Conservation (phyloP, 2,797 vertebrate species). For the Todus mexicanus region DNA sequence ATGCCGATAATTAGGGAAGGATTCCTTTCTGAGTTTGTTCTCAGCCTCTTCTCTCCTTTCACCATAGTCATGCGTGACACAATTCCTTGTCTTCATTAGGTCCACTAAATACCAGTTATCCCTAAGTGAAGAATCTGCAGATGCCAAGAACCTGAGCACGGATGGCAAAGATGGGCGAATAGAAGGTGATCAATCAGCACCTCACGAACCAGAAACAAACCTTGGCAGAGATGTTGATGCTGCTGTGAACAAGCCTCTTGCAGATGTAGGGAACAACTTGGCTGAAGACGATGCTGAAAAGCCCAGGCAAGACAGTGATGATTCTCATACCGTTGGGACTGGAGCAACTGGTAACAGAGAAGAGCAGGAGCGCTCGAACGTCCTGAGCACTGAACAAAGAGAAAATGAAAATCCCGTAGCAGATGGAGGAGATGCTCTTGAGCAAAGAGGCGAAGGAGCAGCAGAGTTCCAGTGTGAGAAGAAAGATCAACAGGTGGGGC, state of each 20-base stretch:
- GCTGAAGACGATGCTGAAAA: background rate
- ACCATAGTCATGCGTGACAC: background rate
- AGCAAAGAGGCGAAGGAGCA: background rate
- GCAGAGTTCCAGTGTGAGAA: background rate
- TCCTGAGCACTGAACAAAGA: background rate
- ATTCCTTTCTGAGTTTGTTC: background rate
- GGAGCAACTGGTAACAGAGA: background rate
- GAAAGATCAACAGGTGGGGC: background rate
- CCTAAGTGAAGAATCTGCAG: constrained; percentile 63
- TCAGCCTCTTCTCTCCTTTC: background rate
- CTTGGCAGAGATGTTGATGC: background rate
- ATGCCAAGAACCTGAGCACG: background rate
- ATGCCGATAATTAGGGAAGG: background rate
- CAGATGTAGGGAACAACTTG: background rate
- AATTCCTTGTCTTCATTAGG: constrained; percentile 40
- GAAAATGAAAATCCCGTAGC: background rate
- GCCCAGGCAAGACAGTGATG: background rate
- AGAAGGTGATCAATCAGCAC: background rate
- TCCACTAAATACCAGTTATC: constrained; percentile 84
- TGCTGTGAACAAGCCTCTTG: background rate
- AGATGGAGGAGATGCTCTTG: background rate
- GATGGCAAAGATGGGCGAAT: background rate
- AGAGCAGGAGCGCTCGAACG: background rate
- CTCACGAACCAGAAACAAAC: background rate
- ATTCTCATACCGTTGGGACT: background rate